Percentiles rank a stretch among this genome's conserved stretches.
phyloP scores from a whole-genome alignment of 2,888 invertebrate genomes.

The Amphipyra tragopoginis region DNA sequence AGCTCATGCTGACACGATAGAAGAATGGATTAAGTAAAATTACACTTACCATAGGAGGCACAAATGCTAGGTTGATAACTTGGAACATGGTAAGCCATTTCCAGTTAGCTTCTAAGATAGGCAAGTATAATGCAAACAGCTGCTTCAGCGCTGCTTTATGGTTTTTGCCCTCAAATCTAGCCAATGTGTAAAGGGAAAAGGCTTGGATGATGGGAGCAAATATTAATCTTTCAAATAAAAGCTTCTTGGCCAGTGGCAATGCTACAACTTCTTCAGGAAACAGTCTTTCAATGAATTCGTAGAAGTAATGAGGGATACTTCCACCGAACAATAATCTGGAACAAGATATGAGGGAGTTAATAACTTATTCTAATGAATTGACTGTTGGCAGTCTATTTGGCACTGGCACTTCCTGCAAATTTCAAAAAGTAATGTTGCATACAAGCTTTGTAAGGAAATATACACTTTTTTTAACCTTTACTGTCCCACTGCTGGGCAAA shows the following conservation, averaged over 20 bases:
- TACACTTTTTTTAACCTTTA: no score
- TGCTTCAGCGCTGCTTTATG: conserved; percentile 91
- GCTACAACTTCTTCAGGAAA: conserved; percentile 90
- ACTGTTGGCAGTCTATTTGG: no score
- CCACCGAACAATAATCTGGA: conserved; percentile 94
- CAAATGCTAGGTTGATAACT: conserved; percentile 92
- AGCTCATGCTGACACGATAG: no score
- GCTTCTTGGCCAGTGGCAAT: conserved; percentile 89
- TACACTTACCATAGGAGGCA: conserved; percentile 93
- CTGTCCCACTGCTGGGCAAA: no score
- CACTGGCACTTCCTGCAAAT: no score
- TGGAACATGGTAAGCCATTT: conserved; percentile 94
- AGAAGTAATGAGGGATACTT: conserved; percentile 94
- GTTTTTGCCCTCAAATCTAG: conserved; percentile 94
- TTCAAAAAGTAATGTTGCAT: no score
- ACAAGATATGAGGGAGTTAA: conserved; percentile 1
- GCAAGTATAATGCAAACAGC: conserved; percentile 91
- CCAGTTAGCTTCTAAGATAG: conserved; percentile 93
- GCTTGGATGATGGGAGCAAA: conserved; percentile 93
- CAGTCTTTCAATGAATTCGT: conserved; percentile 90
- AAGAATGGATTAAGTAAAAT: background rate
- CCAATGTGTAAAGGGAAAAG: conserved; percentile 93
- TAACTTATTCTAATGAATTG: no score
- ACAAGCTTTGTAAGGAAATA: no score
- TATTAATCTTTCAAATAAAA: conserved; percentile 93